Base-by-base conservation (phyloP, 2,888 invertebrate species). In the Dexiosoma caninum region DNA sequence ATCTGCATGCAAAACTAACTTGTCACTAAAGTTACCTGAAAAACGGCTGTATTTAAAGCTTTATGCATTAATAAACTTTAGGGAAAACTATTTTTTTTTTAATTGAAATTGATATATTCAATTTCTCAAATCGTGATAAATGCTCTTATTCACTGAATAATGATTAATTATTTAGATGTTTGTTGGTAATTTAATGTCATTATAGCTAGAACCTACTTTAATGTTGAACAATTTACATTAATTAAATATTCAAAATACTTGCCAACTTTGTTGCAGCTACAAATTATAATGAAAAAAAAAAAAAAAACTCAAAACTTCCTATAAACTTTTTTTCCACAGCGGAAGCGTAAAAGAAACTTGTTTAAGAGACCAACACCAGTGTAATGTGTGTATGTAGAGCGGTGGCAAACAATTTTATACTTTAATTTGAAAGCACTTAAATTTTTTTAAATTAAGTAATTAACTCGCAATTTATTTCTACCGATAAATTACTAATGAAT, bases 111-210 rank as follows among this genome's bases (percentile, higher is more conserved):
- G 7, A 42, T 27, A 30, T 42, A 19, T 42, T 44, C 1, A 40
- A 23, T 12, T 51, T 51, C 12, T 16, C 30, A 32, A 44, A 32
- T 30, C n/a, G n/a, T n/a, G n/a, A 70, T 27, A 23, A 44, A 46
- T 23, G 14, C 23, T 59, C 27, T 70, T 59, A 27, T 46, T 12
- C 46, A 46, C 3, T 37, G 19, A 27, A n/a, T 30, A 46, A 14
- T 46, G 27, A 44, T 64, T 57, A 66, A 74, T 64, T 74, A 74
- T 55, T 46, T 23, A 55, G 37, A 64, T 74, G 66, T 46, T 46
- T 74, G 66, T 46, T 46, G 19, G 21, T 16, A 37, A 66, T 66
- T 74, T 64, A 57, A 55, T 64, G 37, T 57, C 53, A 74, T 74
- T 74, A 74, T 27, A 21, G 12, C n/a, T 30, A 23, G 46, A 57